A percentile compares a stretch with the other conserved stretches of the same genome.
Evolutionary conservation across 2,113 vertebrate species (phyloP).

Genomic region (Ceratotherium simum): DNA sequence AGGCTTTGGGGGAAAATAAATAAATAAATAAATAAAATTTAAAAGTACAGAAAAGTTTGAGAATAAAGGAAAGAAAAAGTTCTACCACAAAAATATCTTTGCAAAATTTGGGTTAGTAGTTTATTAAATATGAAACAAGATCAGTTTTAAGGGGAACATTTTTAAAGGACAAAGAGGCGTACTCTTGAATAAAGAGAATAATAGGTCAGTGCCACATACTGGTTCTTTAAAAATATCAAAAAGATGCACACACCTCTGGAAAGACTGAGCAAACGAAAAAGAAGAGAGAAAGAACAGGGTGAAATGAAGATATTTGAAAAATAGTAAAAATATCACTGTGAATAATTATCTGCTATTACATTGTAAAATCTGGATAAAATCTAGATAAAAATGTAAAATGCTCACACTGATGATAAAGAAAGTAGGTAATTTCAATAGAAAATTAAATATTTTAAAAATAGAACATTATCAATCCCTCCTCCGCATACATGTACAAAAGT

Average conservation of each 20-base stretch:
- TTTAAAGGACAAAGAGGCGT: neutral
- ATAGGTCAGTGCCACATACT: neutral
- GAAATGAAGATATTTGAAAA: neutral
- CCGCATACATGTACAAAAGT: neutral
- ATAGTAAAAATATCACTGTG: neutral
- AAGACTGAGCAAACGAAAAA: neutral
- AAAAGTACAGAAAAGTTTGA: neutral
- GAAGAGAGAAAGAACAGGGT: neutral
- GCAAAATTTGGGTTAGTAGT: neutral
- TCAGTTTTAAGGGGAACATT: neutral
- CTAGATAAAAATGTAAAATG: neutral
- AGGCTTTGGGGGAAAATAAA: no score
- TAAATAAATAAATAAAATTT: no score
- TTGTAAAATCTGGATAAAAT: neutral
- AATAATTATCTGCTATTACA: neutral
- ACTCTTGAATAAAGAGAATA: neutral
- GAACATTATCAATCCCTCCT: neutral
- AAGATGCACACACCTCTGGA: neutral
- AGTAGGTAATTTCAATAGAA: neutral
- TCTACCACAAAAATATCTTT: neutral
- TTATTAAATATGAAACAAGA: neutral
- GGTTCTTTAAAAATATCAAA: conserved; percentile 1
- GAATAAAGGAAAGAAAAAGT: neutral
- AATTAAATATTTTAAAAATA: neutral
- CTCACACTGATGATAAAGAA: neutral